Evolutionary conservation across 2,797 vertebrate species (phyloP), one percentile per base, ranked within the genome.

Genomic region (Valencia hispanica): DNA sequence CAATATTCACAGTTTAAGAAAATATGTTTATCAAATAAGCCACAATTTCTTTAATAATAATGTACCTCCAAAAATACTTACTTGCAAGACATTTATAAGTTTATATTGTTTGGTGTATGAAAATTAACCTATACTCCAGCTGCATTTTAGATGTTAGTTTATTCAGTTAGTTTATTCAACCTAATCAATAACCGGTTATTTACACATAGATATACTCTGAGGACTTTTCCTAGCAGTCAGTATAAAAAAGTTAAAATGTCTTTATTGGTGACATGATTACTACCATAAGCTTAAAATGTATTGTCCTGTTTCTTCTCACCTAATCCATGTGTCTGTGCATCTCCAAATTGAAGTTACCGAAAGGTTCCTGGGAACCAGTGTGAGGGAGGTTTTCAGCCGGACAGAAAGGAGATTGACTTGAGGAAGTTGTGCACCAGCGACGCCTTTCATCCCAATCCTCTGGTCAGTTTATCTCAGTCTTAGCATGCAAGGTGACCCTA

Each of bases 291-390:
- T 41, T 39, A 30, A 66, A 30, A 22, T 68, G 17, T 45, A 18
- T 41, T 68, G 11, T 6, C 30, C 2, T 18, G 6, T 73, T n/a
- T 11, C 12, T 50, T 45, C 70, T 72, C 10, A 9, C 25, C n/a
- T 73, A 71, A 53, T 47, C 22, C 36, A 25, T 71, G 5, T 79
- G 1, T 84, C 1, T 43, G 30, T 68, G 10, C 53, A 63, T 18
- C 12, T 8, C 78, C 18, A 73, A 25, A 32, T 69, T 61, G 20
- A 79, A 99, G 98, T 32, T 99, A 98, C 89, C 96, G 97, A 79
- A 99, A 97, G 86, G 96, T 99, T 93, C 97, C 97, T 0, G 97
- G 98, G 69, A 96, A 98, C 85, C 95, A 92, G 75, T 99, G 98
- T 84, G 86, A 93, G 3, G 96, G 95, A 18, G 98, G 97, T 1